A percentile compares a stretch with the other conserved stretches of the same genome.
Evolutionary conservation across 1,140 invertebrate species (phyloP).

Genomic region (Chionoecetes opilio): DNA sequence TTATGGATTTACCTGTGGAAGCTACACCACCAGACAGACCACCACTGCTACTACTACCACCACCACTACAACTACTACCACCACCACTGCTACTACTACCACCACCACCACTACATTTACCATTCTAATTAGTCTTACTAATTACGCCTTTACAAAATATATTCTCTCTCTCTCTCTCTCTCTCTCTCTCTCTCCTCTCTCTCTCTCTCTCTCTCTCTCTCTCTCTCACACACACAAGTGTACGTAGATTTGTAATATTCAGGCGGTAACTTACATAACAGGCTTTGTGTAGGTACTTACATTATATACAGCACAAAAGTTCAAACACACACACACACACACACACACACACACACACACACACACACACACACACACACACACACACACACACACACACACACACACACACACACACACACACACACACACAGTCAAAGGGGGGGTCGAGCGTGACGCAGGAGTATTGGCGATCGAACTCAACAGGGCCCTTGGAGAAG

Average conservation of each 20-base stretch:
- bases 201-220: too few species aligned
- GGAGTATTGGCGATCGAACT: background rate
- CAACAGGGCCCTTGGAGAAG: background rate
- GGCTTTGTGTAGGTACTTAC: too few species aligned
- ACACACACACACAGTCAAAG: too few species aligned
- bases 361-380: conserved; percentile 10
- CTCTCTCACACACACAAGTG: too few species aligned
- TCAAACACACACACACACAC: too few species aligned
- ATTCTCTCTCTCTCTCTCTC: background rate
- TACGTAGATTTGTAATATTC: too few species aligned
- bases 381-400: conserved; percentile 27
- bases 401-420: background rate
- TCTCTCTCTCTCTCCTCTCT: conserved; percentile 16
- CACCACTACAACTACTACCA: background rate
- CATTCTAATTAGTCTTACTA: background rate
- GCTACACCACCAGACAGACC: background rate
- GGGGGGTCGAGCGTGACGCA: background rate
- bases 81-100: background rate
- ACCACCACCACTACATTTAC: background rate
- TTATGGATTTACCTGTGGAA: conserved; percentile 61
- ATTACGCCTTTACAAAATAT: background rate
- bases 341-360: conserved; percentile 8
- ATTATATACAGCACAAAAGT: too few species aligned
- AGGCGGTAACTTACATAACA: too few species aligned
- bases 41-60: background rate